phyloP scores from a whole-genome alignment of 2,797 vertebrate genomes.

The Sylvia borin region DNA sequence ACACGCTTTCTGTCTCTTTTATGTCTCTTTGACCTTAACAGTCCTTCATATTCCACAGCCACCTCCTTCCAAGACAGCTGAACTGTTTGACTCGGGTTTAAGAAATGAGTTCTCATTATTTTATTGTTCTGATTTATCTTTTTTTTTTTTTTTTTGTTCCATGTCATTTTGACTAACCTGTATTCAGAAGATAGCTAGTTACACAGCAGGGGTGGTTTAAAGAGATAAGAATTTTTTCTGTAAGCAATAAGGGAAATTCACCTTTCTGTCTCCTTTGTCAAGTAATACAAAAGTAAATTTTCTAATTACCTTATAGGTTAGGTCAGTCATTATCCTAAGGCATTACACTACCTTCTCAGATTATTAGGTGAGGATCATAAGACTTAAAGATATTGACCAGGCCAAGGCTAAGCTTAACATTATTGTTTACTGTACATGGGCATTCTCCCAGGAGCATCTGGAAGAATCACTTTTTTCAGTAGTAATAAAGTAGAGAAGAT shows the following conservation, averaged over 20 bases:
- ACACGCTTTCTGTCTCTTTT: neutral
- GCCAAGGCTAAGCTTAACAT: neutral
- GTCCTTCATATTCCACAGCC: neutral
- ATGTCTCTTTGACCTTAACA: neutral
- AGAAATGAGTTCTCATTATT: neutral
- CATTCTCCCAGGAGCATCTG: neutral
- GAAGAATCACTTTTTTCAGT: neutral
- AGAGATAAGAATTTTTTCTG: neutral
- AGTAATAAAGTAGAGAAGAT: slow-evolving; percentile 14
- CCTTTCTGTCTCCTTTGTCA: neutral
- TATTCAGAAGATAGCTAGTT: neutral
- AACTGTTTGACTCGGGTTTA: neutral
- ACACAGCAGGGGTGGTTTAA: neutral
- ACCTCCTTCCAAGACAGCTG: neutral
- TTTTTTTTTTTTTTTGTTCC: neutral
- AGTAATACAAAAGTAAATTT: neutral
- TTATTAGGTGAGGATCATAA: neutral
- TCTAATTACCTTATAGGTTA: neutral
- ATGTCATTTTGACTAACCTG: neutral
- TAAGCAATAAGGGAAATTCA: neutral
- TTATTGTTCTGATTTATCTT: neutral
- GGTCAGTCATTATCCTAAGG: neutral
- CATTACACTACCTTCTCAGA: neutral
- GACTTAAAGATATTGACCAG: neutral
- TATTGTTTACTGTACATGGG: neutral